Evolutionary conservation across 2,888 invertebrate species (phyloP).

Genomic region (Volucella zonaria): DNA sequence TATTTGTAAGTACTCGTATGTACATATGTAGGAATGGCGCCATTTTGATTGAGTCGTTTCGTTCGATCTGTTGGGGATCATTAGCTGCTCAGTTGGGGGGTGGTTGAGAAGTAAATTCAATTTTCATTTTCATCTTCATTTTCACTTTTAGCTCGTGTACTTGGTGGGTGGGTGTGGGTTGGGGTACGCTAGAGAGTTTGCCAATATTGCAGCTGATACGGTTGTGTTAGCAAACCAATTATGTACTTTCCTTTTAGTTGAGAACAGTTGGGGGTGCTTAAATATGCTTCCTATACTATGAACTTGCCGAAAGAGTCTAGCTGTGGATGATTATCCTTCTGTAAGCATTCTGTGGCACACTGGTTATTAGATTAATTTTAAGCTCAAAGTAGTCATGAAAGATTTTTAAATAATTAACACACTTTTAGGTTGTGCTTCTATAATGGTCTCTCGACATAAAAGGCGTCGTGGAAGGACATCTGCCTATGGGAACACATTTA

Average conservation of each 20-base stretch:
- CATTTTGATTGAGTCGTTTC: conserved; percentile 51
- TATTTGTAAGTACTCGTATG: not conserved
- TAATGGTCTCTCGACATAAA: too few relatives aligned
- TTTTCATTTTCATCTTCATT: conserved; percentile 30
- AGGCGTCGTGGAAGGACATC: too few relatives aligned
- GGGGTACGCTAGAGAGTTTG: conserved; percentile 13
- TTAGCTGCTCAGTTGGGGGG: conserved; percentile 50
- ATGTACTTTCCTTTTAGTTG: conserved; percentile 6
- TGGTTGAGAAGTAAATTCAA: conserved; percentile 38
- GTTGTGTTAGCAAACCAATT: conserved; percentile 5
- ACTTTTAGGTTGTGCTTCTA: too few relatives aligned
- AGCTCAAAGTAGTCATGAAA: too few relatives aligned
- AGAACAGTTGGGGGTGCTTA: not conserved
- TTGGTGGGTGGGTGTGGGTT: not conserved
- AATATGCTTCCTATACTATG: not conserved
- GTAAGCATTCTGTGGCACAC: too few relatives aligned
- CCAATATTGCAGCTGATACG: not conserved
- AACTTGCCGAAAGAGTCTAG: too few relatives aligned
- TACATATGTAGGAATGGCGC: conserved; percentile 47
- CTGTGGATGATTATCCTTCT: too few relatives aligned
- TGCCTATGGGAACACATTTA: too few relatives aligned
- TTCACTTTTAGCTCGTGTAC: too few relatives aligned
- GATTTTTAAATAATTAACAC: too few relatives aligned
- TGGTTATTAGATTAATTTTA: too few relatives aligned
- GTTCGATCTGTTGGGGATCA: conserved; percentile 35